A percentile compares a stretch with the other conserved stretches of the same genome.
Evolutionary conservation across 2,113 vertebrate genomes (phyloP).

Genomic region (Oriolus oriolus): DNA sequence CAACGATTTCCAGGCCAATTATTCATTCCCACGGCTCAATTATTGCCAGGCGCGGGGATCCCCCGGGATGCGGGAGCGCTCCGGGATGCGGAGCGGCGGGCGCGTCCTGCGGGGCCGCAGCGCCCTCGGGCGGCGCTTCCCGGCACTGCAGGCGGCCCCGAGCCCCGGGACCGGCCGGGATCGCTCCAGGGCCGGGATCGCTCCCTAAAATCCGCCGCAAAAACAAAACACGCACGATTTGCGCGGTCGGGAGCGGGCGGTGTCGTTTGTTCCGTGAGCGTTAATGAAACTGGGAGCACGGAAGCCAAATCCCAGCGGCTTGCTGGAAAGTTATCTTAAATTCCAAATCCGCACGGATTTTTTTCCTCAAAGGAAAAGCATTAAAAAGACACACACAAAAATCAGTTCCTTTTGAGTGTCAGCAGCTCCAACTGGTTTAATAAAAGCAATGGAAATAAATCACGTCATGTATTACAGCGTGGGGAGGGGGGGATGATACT

Average conservation of each 20-base stretch:
- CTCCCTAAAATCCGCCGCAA: background rate
- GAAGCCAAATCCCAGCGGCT: background rate
- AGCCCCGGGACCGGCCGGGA: background rate
- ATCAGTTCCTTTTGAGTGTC: rapidly evolving
- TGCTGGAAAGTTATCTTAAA: background rate
- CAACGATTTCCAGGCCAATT: rapidly evolving
- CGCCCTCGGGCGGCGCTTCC: background rate
- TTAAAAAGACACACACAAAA: background rate
- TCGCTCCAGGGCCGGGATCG: background rate
- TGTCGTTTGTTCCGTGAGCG: rapidly evolving
- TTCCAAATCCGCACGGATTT: rapidly evolving
- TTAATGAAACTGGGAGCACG: rapidly evolving
- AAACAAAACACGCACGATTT: rapidly evolving
- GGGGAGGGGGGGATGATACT: rapidly evolving
- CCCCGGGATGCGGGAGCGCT: background rate
- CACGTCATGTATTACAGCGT: rapidly evolving
- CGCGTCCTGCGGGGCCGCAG: background rate
- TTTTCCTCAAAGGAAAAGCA: background rate
- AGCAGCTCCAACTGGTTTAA: background rate
- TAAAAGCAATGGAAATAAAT: background rate
- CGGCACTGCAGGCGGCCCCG: background rate
- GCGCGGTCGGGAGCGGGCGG: rapidly evolving
- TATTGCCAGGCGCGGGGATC: rapidly evolving
- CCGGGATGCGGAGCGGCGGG: background rate
- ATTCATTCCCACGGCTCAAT: rapidly evolving